Percentiles rank a stretch among this genome's conserved stretches.
These are phyloP conservation scores for Leptopterna dolabrata DNA, from an alignment of 2,888 invertebrate genomes.

Conservation along the genomic window DNA sequence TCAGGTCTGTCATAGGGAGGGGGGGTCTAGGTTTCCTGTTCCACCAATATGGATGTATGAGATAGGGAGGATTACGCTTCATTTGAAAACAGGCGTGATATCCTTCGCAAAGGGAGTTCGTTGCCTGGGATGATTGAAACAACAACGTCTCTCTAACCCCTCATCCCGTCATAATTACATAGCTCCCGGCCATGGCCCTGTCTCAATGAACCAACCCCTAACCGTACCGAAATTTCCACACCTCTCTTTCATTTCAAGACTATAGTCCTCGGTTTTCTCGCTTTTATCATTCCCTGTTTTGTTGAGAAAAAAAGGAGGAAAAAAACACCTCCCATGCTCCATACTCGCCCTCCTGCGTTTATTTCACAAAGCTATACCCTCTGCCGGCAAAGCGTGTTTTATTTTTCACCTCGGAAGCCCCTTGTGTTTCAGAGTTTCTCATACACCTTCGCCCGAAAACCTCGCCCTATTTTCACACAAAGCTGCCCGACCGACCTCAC, in stretches of 20 bases:
- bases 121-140: conserved; percentile 30
- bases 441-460: not conserved
- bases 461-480: not conserved
- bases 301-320: not conserved
- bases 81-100: conserved; percentile 30
- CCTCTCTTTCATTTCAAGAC: not conserved
- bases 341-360: not conserved
- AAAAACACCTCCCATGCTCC: not conserved
- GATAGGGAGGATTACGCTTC: not conserved
- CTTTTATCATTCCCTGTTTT: not conserved
- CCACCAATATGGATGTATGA: not conserved
- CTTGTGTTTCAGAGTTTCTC: conserved; percentile 2
- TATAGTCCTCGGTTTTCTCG: not conserved
- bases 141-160: not conserved
- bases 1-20: not conserved
- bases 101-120: conserved; percentile 23
- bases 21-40: not conserved
- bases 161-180: conserved; percentile 16
- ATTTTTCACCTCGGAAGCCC: not conserved
- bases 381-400: conserved; percentile 12
- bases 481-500: not conserved
- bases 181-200: conserved; percentile 10
- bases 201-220: not conserved
- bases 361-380: not conserved
- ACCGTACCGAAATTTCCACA: not conserved